These are phyloP conservation scores for Hymenochirus boettgeri DNA, from an alignment of 2,113 vertebrate species.

Conservation along the genomic window DNA sequence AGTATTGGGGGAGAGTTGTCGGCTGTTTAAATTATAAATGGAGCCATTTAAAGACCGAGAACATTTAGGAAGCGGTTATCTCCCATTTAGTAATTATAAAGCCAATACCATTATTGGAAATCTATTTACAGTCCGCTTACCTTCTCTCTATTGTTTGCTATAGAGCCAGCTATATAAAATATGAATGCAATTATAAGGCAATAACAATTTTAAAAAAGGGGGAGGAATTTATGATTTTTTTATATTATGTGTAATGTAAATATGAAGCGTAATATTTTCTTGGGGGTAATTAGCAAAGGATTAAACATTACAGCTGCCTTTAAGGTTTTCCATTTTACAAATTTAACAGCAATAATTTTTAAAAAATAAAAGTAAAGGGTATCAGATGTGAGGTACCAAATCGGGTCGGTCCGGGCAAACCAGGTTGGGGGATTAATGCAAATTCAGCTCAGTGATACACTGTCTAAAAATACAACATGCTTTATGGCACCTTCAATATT, in stretches of 20 bases:
- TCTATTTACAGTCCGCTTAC: slow-evolving; percentile 62
- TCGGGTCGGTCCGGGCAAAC: too few relatives aligned
- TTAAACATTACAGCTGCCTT: too few relatives aligned
- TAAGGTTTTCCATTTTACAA: too few relatives aligned
- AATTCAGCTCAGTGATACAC: too few relatives aligned
- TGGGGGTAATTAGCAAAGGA: too few relatives aligned
- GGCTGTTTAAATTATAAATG: slow-evolving; percentile 85
- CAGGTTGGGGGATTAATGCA: too few relatives aligned
- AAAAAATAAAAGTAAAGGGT: too few relatives aligned
- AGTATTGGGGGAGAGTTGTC: slow-evolving; percentile 70
- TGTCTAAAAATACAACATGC: too few relatives aligned
- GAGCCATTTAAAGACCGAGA: slow-evolving; percentile 74
- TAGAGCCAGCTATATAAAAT: slow-evolving; percentile 28
- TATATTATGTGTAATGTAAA: slow-evolving; percentile 28
- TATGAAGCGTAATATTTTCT: too few relatives aligned
- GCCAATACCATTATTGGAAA: slow-evolving; percentile 72
- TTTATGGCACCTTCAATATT: too few relatives aligned
- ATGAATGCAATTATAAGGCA: slow-evolving; percentile 28
- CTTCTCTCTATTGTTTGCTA: slow-evolving; percentile 50
- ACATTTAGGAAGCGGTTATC: slow-evolving; percentile 84
- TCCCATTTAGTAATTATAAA: slow-evolving; percentile 83
- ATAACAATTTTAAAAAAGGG: slow-evolving; percentile 22
- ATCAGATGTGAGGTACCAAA: too few relatives aligned
- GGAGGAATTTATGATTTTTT: slow-evolving; percentile 1
- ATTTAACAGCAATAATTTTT: too few relatives aligned